phyloP scores from a whole-genome alignment of 1,140 invertebrate species.

The Bombus sylvicola region DNA sequence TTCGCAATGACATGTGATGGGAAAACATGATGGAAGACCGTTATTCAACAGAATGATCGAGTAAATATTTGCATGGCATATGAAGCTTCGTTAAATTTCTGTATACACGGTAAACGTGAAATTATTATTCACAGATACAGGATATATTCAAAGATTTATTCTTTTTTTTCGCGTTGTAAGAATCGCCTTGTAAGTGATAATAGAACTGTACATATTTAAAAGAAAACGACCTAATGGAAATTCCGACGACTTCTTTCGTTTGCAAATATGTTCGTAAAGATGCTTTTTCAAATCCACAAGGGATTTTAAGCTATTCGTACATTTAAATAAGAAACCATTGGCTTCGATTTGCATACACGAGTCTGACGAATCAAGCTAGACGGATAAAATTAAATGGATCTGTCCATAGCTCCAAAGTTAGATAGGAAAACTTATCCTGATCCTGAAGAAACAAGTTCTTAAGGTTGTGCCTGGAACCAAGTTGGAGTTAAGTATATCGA shows the following conservation, averaged over 20 bases:
- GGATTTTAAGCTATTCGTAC: background rate
- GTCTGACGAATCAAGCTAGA: background rate
- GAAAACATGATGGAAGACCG: background rate
- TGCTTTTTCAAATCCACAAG: no score
- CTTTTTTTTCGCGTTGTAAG: no score
- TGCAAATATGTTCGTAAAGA: background rate
- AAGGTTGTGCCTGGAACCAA: background rate
- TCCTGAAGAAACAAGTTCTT: conserved; percentile 13
- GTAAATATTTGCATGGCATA: background rate
- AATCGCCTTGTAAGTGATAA: background rate
- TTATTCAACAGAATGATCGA: background rate
- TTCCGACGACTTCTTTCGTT: background rate
- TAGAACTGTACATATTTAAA: background rate
- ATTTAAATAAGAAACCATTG: background rate
- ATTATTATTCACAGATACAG: background rate
- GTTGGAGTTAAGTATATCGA: background rate
- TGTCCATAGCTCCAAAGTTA: background rate
- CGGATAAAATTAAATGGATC: background rate
- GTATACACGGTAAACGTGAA: background rate
- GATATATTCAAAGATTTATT: background rate
- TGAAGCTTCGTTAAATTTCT: background rate
- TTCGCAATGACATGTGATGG: background rate
- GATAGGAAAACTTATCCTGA: conserved; percentile 16
- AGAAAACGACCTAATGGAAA: background rate
- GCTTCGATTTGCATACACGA: background rate